Evolutionary conservation across 2,888 invertebrate species (phyloP).

Genomic region (Limenitis camilla): DNA sequence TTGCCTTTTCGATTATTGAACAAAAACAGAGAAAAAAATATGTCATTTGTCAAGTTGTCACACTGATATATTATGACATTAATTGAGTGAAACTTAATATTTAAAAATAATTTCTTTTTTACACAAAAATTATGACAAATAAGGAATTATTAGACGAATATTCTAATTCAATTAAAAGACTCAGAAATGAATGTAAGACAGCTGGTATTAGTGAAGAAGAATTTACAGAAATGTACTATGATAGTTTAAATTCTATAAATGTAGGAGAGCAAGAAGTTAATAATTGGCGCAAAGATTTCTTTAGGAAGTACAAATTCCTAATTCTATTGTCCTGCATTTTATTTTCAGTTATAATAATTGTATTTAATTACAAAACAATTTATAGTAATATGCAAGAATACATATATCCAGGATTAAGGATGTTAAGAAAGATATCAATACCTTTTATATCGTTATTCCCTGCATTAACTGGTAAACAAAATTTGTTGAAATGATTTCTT

Average conservation of each 20-base stretch:
- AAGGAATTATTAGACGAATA: conserved; percentile 48
- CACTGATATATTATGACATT: no score
- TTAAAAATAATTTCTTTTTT: no score
- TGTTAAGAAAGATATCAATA: conserved; percentile 81
- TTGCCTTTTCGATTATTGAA: no score
- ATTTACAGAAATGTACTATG: conserved; percentile 74
- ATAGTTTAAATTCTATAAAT: conserved; percentile 55
- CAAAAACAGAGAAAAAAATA: no score
- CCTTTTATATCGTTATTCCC: conserved; percentile 85
- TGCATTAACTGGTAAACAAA: conserved; percentile 78
- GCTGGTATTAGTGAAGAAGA: conserved; percentile 77
- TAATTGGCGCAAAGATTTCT: neutral
- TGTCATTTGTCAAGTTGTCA: no score
- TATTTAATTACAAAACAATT: conserved; percentile 76
- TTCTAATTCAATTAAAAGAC: conserved; percentile 67
- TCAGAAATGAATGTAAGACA: conserved; percentile 74
- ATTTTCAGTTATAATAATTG: conserved; percentile 31
- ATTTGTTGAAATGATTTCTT: no score
- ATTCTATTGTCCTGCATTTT: conserved; percentile 1
- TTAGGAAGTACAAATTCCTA: conserved; percentile 8
- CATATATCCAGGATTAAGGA: conserved; percentile 86
- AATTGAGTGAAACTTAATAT: no score
- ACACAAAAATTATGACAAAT: conserved; percentile 38
- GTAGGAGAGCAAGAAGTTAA: conserved; percentile 17
- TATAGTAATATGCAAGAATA: conserved; percentile 84